Conservation (phyloP, 2,113 vertebrate genomes). For the Crocuta crocuta region DNA sequence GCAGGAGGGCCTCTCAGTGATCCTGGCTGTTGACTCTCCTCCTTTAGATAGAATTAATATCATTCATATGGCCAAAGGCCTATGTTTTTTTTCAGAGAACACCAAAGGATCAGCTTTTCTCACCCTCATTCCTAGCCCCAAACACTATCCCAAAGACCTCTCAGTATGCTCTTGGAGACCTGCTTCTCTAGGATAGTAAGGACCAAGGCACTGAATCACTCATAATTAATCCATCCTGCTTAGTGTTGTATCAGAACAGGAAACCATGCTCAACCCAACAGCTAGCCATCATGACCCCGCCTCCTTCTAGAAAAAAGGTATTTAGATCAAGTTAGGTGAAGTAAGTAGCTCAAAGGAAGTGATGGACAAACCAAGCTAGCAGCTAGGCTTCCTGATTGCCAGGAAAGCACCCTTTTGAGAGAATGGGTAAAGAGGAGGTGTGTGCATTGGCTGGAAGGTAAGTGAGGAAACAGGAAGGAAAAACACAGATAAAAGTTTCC, state of each 20-base stretch:
- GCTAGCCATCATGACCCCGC: neutral
- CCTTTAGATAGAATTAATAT: slow-evolving; percentile 77
- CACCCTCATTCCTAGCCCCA: neutral
- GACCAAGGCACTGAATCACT: neutral
- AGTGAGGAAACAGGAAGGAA: neutral
- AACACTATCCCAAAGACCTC: neutral
- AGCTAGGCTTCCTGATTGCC: neutral
- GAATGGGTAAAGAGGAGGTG: neutral
- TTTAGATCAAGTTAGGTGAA: neutral
- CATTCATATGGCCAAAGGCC: slow-evolving; percentile 57
- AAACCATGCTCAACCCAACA: neutral
- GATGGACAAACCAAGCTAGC: neutral
- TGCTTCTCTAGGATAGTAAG: neutral
- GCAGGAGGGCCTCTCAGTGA: slow-evolving; percentile 77
- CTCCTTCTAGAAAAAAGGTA: neutral
- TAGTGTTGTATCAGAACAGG: neutral
- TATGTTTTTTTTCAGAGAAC: neutral
- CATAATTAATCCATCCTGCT: neutral
- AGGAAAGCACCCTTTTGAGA: neutral
- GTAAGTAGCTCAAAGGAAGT: neutral
- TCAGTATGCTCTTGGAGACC: neutral
- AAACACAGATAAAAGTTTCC: neutral
- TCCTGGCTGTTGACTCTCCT: slow-evolving; percentile 59
- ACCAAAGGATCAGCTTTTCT: neutral
- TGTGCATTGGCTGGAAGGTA: neutral